Percentiles rank a stretch among this genome's conserved stretches.
Evolutionary conservation across 2,113 vertebrate species (phyloP).

Genomic region (Triplophysa siluroides): DNA sequence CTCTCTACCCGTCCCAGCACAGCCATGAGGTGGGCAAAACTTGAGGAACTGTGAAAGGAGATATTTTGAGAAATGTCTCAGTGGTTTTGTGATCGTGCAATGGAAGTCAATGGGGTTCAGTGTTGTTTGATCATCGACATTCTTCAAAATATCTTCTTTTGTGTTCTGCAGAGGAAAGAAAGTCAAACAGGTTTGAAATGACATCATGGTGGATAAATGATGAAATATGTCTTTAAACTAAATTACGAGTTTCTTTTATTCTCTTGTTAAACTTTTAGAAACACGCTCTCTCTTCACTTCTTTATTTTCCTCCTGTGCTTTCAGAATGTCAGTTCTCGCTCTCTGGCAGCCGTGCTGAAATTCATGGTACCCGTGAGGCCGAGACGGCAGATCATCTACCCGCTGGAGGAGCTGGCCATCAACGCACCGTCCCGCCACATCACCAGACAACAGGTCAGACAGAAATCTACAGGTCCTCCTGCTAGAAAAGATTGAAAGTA

Average conservation of each 20-base stretch:
- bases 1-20: conserved; percentile 69
- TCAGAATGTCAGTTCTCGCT: conserved; percentile 81
- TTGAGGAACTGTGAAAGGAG: too few relatives aligned
- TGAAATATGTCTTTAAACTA: too few relatives aligned
- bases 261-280: too few relatives aligned
- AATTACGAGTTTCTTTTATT: too few relatives aligned
- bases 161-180: too few relatives aligned
- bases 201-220: too few relatives aligned
- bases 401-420: conserved; percentile 88
- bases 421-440: conserved; percentile 85
- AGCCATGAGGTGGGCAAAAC: conserved; percentile 73
- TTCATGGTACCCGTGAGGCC: conserved; percentile 89
- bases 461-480: neutral
- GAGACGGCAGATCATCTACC: conserved; percentile 92
- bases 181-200: too few relatives aligned
- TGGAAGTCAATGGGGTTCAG: too few relatives aligned
- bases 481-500: neutral
- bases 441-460: conserved; percentile 84
- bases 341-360: conserved; percentile 84
- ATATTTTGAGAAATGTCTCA: too few relatives aligned
- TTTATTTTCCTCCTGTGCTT: conserved; percentile 70
- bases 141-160: too few relatives aligned
- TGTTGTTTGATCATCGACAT: too few relatives aligned
- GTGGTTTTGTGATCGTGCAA: too few relatives aligned
- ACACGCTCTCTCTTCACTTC: conserved; percentile 6